These are phyloP conservation scores for Chaetophractus vellerosus DNA, from an alignment of 2,797 vertebrate genomes.

Conservation along the genomic window DNA sequence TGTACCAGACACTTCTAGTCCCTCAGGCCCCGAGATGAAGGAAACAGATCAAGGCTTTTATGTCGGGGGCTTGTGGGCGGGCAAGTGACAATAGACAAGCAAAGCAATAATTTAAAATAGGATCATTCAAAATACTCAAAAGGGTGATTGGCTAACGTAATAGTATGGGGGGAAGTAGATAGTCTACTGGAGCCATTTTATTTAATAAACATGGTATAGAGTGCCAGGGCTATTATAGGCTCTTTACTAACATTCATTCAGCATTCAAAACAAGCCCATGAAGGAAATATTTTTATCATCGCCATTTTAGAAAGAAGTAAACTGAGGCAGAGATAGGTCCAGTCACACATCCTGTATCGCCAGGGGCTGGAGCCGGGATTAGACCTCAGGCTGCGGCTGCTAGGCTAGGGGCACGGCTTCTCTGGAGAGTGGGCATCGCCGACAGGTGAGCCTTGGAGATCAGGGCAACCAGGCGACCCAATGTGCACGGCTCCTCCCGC, in stretches of 20 bases:
- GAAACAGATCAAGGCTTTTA: background rate
- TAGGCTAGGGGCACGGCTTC: background rate
- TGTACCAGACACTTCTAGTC: background rate
- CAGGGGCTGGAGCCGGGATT: background rate
- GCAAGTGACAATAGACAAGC: background rate
- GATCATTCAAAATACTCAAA: conserved; percentile 6
- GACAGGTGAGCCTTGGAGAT: background rate
- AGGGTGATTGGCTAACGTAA: background rate
- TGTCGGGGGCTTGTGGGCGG: background rate
- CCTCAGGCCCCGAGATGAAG: background rate
- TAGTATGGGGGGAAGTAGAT: background rate
- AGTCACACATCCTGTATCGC: background rate
- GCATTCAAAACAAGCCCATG: background rate
- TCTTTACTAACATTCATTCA: background rate
- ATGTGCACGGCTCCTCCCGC: background rate
- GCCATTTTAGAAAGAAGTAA: background rate
- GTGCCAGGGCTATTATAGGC: background rate
- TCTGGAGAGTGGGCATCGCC: background rate
- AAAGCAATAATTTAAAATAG: conserved; percentile 11
- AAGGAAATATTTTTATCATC: background rate
- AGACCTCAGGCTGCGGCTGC: background rate
- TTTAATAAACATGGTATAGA: background rate
- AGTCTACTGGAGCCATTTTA: background rate
- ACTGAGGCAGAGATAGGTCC: background rate
- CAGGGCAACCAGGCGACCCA: background rate